Percentiles rank a stretch among this genome's conserved stretches.
phyloP scores from a whole-genome alignment of 2,888 invertebrate species.

The Chelonus formosanus region DNA sequence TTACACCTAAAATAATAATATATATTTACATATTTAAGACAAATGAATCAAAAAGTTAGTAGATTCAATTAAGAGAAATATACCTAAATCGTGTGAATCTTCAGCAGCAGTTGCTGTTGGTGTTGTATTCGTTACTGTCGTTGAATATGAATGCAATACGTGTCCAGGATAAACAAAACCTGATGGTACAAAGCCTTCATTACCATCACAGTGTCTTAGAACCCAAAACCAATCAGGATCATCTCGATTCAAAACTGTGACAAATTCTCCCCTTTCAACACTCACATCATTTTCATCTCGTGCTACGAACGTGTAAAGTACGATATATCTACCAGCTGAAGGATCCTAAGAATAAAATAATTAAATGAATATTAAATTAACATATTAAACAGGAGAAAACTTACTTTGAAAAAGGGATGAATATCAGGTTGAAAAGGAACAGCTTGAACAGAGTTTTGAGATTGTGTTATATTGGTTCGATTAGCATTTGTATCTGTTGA shows the following conservation, averaged over 20 bases:
- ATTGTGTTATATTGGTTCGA: slow-evolving; percentile 64
- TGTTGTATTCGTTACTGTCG: slow-evolving; percentile 53
- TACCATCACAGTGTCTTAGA: slow-evolving; percentile 83
- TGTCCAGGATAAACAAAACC: slow-evolving; percentile 89
- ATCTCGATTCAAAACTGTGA: slow-evolving; percentile 93
- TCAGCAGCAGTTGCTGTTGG: slow-evolving; percentile 49
- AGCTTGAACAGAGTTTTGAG: slow-evolving; percentile 67
- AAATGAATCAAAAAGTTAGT: no score
- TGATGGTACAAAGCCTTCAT: slow-evolving; percentile 95
- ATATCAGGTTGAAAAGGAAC: slow-evolving; percentile 67
- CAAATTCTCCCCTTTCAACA: slow-evolving; percentile 92
- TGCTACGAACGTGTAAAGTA: slow-evolving; percentile 91
- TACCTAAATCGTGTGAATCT: slow-evolving; percentile 58
- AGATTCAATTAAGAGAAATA: no score
- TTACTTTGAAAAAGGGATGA: slow-evolving; percentile 71
- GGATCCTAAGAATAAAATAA: slow-evolving; percentile 71
- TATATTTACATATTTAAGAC: no score
- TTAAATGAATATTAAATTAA: slow-evolving; percentile 9
- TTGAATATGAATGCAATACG: slow-evolving; percentile 61
- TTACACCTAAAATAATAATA: slow-evolving; percentile 47
- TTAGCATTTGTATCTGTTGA: slow-evolving; percentile 61
- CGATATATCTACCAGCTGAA: slow-evolving; percentile 85
- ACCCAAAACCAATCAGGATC: slow-evolving; percentile 99
- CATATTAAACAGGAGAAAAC: background rate
- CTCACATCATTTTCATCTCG: slow-evolving; percentile 94